phyloP scores from a whole-genome alignment of 2,113 vertebrate genomes.

The Synchiropus splendidus region DNA sequence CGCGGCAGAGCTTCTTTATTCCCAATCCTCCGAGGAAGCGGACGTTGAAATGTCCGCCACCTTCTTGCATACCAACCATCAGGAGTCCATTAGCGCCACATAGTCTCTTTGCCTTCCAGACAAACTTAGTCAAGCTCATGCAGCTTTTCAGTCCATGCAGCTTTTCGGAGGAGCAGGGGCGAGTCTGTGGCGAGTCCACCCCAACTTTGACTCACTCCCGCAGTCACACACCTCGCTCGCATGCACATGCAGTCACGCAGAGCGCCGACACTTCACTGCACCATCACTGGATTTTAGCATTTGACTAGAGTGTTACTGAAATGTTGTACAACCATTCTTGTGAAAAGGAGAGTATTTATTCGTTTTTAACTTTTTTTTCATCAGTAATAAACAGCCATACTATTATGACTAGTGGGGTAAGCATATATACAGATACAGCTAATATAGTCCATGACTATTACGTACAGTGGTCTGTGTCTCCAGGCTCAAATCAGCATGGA shows the following conservation, averaged over 20 bases:
- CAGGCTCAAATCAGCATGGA: too few relatives aligned
- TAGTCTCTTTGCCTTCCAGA: slow-evolving; percentile 52
- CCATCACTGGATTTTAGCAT: not conserved
- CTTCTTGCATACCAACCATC: slow-evolving; percentile 68
- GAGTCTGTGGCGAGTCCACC: slow-evolving; percentile 12
- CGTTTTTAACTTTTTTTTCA: too few relatives aligned
- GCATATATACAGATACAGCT: too few relatives aligned
- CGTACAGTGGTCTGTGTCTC: too few relatives aligned
- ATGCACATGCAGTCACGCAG: slow-evolving; percentile 18
- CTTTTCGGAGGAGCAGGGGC: slow-evolving; percentile 13
- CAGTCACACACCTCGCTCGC: slow-evolving; percentile 14
- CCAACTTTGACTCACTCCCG: slow-evolving; percentile 8
- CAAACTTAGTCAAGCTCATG: slow-evolving; percentile 63
- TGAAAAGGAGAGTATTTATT: too few relatives aligned
- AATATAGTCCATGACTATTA: too few relatives aligned
- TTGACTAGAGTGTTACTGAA: too few relatives aligned
- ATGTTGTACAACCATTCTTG: too few relatives aligned
- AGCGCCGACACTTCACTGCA: slow-evolving; percentile 19
- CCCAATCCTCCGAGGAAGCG: too few relatives aligned
- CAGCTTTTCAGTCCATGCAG: slow-evolving; percentile 42
- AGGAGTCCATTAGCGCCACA: slow-evolving; percentile 56
- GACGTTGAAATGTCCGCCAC: not conserved
- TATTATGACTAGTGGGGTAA: too few relatives aligned
- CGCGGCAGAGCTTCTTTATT: too few relatives aligned
- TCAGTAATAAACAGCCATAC: too few relatives aligned